Conservation (phyloP, 2,888 invertebrate genomes). For the Pelosia muscerda region DNA sequence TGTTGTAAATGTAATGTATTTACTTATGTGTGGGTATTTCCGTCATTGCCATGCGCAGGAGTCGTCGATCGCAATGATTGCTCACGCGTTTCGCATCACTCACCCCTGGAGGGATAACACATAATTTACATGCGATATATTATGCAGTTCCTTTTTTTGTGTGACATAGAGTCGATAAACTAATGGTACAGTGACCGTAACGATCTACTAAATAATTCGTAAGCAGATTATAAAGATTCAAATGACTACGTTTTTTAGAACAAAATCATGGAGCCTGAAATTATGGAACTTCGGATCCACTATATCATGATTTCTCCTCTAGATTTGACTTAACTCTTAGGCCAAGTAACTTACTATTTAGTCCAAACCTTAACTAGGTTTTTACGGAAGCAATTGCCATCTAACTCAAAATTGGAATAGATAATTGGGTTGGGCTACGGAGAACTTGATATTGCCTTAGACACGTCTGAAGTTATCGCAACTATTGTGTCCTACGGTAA, state of each 20-base stretch:
- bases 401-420: too few species aligned
- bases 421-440: too few species aligned
- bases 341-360: too few species aligned
- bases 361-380: too few species aligned
- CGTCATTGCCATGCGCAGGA: constrained; percentile 81
- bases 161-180: constrained; percentile 75
- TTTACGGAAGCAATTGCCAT: too few species aligned
- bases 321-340: too few species aligned
- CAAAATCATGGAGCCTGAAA: neutral
- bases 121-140: constrained; percentile 80
- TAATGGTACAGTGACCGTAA: constrained; percentile 56
- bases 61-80: constrained; percentile 83
- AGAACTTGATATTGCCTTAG: too few species aligned
- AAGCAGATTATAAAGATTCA: constrained; percentile 40
- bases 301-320: too few species aligned
- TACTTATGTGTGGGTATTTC: constrained; percentile 68
- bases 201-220: constrained; percentile 40
- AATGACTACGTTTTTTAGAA: constrained; percentile 28
- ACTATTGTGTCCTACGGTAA: too few species aligned
- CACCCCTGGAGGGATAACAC: constrained; percentile 78
- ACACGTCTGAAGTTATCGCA: too few species aligned
- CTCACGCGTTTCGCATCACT: constrained; percentile 86
- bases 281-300: too few species aligned
- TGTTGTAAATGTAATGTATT: constrained; percentile 40
- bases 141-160: constrained; percentile 71